Base-by-base conservation (phyloP, 2,113 vertebrate species). In the Himantopus leucocephalus region DNA sequence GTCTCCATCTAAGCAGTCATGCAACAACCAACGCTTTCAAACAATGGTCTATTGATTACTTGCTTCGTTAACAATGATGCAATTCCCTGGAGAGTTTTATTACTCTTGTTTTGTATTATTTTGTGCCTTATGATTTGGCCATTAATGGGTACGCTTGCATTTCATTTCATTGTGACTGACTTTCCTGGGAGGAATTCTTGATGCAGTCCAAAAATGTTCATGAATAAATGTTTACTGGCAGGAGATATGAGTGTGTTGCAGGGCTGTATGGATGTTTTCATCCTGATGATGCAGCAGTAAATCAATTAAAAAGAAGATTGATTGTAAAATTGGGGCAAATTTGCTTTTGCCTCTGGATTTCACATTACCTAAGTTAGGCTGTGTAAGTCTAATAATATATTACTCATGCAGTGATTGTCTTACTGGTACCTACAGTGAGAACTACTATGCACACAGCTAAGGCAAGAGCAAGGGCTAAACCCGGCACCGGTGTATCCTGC, bases 271-370 rank as follows among this genome's bases (percentile, higher is more conserved):
- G 56, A 29, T 91, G 53, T 87, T 94, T 95, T 92, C 76, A 82
- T 78, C 80, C 58, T 76, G 91, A 68, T n/a, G 62, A 75, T 79
- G 63, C 74, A 91, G 45, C 50, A 73, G 66, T 92, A 70, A 94
- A 96, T 87, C 84, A 94, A 94, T 90, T 97, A 97, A 95, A 96
- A 94, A 68, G n/a, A 70, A 27, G 62, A 91, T 32, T 85, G 83
- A 93, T 73, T 81, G 66, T 55, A 94, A 95, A 96, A 91, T 59
- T 58, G 53, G 48, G 32, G 43, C 30, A 89, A 87, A 90, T 34
- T 88, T 55, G 10, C 29, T 89, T 96, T 87, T 91, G 77, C 71
- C 70, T 91, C 62, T 91, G 48, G 24, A 82, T 82, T 95, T 91
- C 39, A 43, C 73, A 58, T 76, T 56, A 43, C 74, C 62, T 72